Evolutionary conservation across 2,888 invertebrate genomes (phyloP), one percentile per base, ranked within the genome.

Genomic region (Orthosia gothica): DNA sequence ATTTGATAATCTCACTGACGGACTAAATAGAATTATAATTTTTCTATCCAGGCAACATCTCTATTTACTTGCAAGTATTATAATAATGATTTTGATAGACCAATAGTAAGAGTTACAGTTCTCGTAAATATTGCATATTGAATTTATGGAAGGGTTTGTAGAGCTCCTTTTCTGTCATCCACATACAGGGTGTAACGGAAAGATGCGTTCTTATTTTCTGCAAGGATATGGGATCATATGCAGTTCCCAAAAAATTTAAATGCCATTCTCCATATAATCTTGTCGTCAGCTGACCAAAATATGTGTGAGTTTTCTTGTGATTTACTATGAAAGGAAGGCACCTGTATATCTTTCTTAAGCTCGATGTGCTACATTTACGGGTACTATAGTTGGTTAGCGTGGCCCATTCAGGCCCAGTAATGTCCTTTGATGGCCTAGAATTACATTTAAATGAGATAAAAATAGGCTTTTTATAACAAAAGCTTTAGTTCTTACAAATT

Each of bases 51-150:
- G 26, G 26, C 1, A 26, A 26, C 26, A 26, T 26, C 26, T 3
- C 26, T 26, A 26, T 1, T 45, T 18, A 67, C 40, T 57, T 40
- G 23, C 58, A 69, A 74, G 74, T 74, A 78, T 76, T 76, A 79
- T 26, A 23, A 67, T 70, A 50, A 45, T 50, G n/a, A 54, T 70
- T 47, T 58, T 49, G 58, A 64, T 54, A 55, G n/a, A 70, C 50
- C 16, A 55, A 50, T 32, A n/a, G 32, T 65, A 50, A 62, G 20
- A 62, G 49, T 55, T 55, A 18, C 15, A 40, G 18, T 49, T 9
- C 18, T 3, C 3, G 18, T 45, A 13, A 23, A 59, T 70, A 70
- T 26, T 26, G 9, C 61, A 50, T 9, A 59, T 70, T 32, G 23
- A 23, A 7, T 16, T 23, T 9, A 9, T 3, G 13, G 23, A 50